Percentiles rank a stretch among this genome's conserved stretches.
Conservation (phyloP, 2,797 vertebrate species). For the Pseudochirops cupreus region DNA sequence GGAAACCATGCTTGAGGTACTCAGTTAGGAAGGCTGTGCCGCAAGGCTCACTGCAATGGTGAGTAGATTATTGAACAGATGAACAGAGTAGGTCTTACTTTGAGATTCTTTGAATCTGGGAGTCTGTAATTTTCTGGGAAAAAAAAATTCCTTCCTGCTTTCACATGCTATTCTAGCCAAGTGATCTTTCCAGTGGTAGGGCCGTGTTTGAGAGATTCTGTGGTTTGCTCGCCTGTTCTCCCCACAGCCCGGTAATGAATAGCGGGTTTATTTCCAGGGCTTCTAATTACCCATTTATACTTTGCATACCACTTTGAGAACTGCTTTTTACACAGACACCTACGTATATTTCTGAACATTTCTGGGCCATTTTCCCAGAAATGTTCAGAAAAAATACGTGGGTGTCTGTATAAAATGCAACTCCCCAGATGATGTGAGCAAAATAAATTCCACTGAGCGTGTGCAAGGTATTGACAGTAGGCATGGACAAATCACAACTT, state of each 20-base stretch:
- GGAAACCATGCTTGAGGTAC: not conserved
- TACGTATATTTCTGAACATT: conserved; percentile 1
- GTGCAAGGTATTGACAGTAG: fast-evolving
- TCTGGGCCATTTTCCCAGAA: conserved; percentile 31
- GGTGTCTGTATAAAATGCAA: conserved; percentile 11
- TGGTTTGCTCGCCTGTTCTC: not conserved
- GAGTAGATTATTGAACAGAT: not conserved
- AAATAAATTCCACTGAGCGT: not conserved
- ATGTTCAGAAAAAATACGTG: conserved; percentile 35
- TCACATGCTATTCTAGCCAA: not conserved
- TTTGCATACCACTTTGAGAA: conserved; percentile 41
- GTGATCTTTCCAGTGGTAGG: not conserved
- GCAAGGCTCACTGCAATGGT: not conserved
- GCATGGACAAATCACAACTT: not conserved
- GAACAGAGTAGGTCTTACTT: not conserved
- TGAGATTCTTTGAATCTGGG: not conserved
- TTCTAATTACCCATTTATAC: conserved; percentile 23
- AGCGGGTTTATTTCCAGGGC: conserved; percentile 32
- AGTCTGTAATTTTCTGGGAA: not conserved
- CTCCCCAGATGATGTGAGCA: not conserved
- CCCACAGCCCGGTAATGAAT: conserved; percentile 5
- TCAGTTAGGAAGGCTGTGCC: not conserved
- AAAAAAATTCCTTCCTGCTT: not conserved
- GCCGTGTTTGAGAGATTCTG: not conserved
- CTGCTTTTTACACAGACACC: conserved; percentile 9